A percentile compares a stretch with the other conserved stretches of the same genome.
Conservation (phyloP, 2,888 invertebrate genomes). For the Emesis furor region DNA sequence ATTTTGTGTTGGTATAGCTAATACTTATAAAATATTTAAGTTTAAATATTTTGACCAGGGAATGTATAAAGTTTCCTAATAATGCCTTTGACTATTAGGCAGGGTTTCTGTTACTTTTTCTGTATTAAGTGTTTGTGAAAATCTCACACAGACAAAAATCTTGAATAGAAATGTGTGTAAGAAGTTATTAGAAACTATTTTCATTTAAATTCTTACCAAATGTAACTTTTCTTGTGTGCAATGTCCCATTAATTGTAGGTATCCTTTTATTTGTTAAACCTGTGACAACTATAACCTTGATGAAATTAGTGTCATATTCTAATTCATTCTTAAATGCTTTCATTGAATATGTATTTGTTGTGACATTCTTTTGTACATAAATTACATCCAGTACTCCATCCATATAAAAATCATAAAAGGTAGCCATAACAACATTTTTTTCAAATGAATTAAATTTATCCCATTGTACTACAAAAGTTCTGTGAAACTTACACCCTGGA, state of each 20-base stretch:
- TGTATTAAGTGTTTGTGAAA: no score
- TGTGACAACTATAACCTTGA: constrained; percentile 98
- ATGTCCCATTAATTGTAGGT: constrained; percentile 94
- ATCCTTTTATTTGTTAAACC: constrained; percentile 95
- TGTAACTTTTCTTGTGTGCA: constrained; percentile 95
- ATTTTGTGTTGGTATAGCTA: no score
- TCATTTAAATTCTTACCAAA: constrained; percentile 92
- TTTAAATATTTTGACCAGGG: no score
- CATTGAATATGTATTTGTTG: constrained; percentile 91
- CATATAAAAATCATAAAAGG: constrained; percentile 98
- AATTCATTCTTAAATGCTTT: constrained; percentile 97
- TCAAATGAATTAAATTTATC: constrained; percentile 94
- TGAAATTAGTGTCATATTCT: constrained; percentile 98
- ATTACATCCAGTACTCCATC: constrained; percentile 98
- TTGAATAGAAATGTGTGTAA: no score
- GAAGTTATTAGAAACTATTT: background rate
- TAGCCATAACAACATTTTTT: constrained; percentile 95
- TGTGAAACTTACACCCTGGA: constrained; percentile 93
- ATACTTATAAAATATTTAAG: no score
- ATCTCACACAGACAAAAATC: no score
- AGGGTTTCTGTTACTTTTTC: no score
- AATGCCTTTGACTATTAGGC: no score
- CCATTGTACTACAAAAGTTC: constrained; percentile 96
- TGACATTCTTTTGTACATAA: constrained; percentile 92
- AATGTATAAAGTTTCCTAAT: no score